Conservation (phyloP, 2,797 vertebrate species). For the Oophaga sylvatica region DNA sequence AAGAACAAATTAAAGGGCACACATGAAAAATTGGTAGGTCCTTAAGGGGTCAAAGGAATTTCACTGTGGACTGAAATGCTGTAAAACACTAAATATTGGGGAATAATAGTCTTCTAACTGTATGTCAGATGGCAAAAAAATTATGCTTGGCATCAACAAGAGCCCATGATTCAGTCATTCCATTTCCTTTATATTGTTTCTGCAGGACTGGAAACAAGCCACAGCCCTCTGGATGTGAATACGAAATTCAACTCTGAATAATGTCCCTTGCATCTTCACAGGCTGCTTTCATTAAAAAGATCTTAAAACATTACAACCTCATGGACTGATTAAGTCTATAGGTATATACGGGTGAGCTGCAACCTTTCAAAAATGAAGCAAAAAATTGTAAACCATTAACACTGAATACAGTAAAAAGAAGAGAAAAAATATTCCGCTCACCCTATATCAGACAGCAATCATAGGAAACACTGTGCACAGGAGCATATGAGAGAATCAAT, state of each 20-base stretch:
- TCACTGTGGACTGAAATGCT: background rate
- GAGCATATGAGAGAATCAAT: too few species aligned
- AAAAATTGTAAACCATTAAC: too few species aligned
- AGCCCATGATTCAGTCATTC: slow-evolving; percentile 35
- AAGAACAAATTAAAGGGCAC: too few species aligned
- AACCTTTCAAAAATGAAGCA: background rate
- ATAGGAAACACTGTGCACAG: too few species aligned
- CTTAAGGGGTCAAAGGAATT: background rate
- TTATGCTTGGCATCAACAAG: slow-evolving; percentile 39
- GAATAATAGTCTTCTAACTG: slow-evolving; percentile 8
- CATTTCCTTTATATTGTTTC: slow-evolving; percentile 57
- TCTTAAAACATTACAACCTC: background rate
- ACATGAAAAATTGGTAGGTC: too few species aligned
- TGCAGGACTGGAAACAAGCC: slow-evolving; percentile 25
- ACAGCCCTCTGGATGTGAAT: slow-evolving; percentile 11
- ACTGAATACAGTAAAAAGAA: too few species aligned
- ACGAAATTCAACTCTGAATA: slow-evolving; percentile 6
- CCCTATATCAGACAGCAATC: too few species aligned
- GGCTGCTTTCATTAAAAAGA: background rate
- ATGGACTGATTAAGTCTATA: background rate
- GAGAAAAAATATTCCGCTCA: too few species aligned
- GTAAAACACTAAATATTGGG: background rate
- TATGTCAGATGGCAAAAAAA: slow-evolving; percentile 11
- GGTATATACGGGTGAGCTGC: background rate
- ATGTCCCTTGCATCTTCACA: slow-evolving; percentile 22